These are phyloP conservation scores for Nothoprocta perdicaria DNA, from an alignment of 2,113 vertebrate species.

Conservation along the genomic window DNA sequence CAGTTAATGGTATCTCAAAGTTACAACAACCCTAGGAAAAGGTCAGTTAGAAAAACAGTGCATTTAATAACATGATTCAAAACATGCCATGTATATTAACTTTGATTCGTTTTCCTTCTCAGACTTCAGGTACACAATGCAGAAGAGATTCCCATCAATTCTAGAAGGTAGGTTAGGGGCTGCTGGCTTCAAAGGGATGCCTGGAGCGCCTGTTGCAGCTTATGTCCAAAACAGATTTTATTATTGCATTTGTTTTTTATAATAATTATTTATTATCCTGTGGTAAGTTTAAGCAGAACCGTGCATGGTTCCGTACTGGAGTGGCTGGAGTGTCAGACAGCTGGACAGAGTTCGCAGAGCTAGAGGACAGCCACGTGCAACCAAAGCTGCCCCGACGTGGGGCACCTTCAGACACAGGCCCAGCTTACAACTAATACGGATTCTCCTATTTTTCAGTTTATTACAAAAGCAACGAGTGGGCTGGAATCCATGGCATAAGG, in stretches of 20 bases:
- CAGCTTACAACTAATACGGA: neutral
- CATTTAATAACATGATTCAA: constrained; percentile 29
- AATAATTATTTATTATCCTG: neutral
- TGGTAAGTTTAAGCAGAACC: neutral
- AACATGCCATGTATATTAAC: neutral
- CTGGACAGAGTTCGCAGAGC: neutral
- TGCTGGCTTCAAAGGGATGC: neutral
- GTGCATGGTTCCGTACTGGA: neutral
- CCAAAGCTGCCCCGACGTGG: neutral
- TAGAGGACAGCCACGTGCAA: neutral
- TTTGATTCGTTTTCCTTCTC: constrained; percentile 2
- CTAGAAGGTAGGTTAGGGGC: constrained; percentile 80
- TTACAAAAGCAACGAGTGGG: constrained; percentile 89
- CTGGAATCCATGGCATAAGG: constrained; percentile 82
- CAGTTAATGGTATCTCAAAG: neutral
- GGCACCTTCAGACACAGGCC: neutral
- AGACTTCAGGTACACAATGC: constrained; percentile 86
- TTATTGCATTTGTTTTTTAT: no score
- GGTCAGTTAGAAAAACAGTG: neutral
- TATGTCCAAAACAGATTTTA: fast-evolving
- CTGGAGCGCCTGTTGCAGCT: neutral
- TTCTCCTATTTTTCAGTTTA: constrained; percentile 82
- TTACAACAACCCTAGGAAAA: neutral
- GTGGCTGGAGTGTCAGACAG: neutral
- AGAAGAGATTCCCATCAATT: constrained; percentile 78